Base-by-base conservation (phyloP, 2,113 vertebrate species). In the Hippocampus mohnikei region DNA sequence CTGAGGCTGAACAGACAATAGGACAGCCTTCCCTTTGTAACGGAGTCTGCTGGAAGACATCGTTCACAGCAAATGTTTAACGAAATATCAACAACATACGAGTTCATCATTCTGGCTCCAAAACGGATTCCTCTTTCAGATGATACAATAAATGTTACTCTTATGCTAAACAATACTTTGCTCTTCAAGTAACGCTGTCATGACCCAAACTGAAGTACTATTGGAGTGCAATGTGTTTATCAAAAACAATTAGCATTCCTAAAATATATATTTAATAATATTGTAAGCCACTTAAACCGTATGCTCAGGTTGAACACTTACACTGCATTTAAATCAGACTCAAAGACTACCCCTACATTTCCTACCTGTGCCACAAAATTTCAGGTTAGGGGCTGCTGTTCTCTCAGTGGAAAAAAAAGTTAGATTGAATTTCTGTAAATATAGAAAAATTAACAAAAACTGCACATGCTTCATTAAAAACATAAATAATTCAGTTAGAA, bases 1-100 rank as follows among this genome's bases (percentile, higher is more conserved):
- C 92, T 97, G 92, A 99, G 96, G 82, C 95, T 95, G 93, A 99
- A 99, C 84, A 95, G 94, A 80, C 97, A 99, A 86, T 96, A 98
- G 80, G 94, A 95, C 84, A 94, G 95, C 81, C 83, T 77, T 93
- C 87, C 58, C 8, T 23, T 44, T 9, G 63, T 23, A 16, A 64
- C 42, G 40, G 93, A 91, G 85, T 95, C 93, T 71, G 93, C 97
- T 98, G 88, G 82, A 93, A 69, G 63, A 80, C 37, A 74, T 20
- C 2, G 66, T 10, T 33, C 23, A 69, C 25, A 44, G 46, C 20
- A 42, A 55, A 11, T 33, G 12, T 67, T n/a, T 23, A 55, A 27
- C 23, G 0, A 65, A 13, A n/a, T 23, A 42, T 41, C 61, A 41
- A n/a, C 37, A 64, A 29, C 16, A 33, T 60, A 2, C 58, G 33